Evolutionary conservation across 2,797 vertebrate species (phyloP).

Genomic region (Perodicticus potto): DNA sequence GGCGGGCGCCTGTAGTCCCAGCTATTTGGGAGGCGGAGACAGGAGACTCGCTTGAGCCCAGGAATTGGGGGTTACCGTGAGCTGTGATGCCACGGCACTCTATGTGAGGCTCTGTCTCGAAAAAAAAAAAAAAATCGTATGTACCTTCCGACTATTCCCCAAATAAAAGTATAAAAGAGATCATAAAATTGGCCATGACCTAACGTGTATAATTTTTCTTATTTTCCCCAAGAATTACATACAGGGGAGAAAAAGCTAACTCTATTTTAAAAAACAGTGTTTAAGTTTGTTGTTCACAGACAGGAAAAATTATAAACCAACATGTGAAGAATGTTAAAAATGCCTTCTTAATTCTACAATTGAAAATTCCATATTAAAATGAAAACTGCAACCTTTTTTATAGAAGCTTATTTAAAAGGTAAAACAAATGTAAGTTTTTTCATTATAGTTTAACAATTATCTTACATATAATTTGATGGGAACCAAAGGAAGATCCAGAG

Average conservation of each 20-base stretch:
- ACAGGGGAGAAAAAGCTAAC: neutral
- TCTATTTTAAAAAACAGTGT: neutral
- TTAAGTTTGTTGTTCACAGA: slow-evolving; percentile 27
- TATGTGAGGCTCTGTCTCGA: too few species aligned
- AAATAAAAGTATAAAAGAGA: neutral
- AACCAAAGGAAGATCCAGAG: slow-evolving; percentile 48
- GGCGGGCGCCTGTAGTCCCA: too few species aligned
- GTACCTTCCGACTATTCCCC: neutral
- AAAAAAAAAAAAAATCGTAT: slow-evolving; percentile 44
- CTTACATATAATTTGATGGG: slow-evolving; percentile 18
- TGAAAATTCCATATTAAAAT: slow-evolving; percentile 19
- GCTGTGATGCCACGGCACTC: too few species aligned
- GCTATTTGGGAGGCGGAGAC: too few species aligned
- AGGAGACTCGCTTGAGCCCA: too few species aligned
- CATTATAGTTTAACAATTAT: neutral
- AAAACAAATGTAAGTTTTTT: neutral
- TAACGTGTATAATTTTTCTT: slow-evolving; percentile 12
- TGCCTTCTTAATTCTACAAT: neutral
- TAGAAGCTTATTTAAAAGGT: slow-evolving; percentile 35
- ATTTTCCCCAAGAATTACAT: neutral
- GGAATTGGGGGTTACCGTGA: too few species aligned
- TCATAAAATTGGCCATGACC: neutral
- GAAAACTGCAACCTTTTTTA: slow-evolving; percentile 50
- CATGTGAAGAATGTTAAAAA: neutral
- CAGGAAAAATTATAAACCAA: slow-evolving; percentile 54